A percentile compares a stretch with the other conserved stretches of the same genome.
These are phyloP conservation scores for Tapirus indicus DNA, from an alignment of 2,797 vertebrate species.

Conservation along the genomic window DNA sequence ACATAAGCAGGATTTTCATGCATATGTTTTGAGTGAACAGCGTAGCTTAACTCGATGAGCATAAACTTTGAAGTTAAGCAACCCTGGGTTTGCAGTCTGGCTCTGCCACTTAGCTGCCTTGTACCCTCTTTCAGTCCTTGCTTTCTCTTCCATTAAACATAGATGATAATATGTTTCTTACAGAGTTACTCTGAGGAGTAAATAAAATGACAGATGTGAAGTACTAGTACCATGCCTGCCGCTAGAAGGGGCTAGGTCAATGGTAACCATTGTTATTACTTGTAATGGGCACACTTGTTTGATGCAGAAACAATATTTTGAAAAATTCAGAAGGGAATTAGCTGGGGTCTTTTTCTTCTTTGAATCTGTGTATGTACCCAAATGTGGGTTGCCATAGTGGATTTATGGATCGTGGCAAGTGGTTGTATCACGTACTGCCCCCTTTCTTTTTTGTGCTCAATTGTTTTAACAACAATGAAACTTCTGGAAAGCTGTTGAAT, in stretches of 20 bases:
- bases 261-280: not conserved
- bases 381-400: not conserved
- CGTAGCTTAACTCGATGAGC: not conserved
- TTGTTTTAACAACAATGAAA: conserved; percentile 12
- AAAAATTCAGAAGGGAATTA: not conserved
- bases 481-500: not conserved
- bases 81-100: not conserved
- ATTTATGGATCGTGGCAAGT: not conserved
- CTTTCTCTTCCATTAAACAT: not conserved
- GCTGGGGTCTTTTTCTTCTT: not conserved
- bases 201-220: not conserved
- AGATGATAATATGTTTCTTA: not conserved
- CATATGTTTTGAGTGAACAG: not conserved
- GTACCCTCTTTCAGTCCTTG: not conserved
- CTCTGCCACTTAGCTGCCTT: not conserved
- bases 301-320: not conserved
- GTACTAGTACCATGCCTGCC: not conserved
- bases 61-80: not conserved
- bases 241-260: not conserved
- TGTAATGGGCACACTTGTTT: not conserved
- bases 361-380: not conserved
- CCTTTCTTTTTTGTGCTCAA: not conserved
- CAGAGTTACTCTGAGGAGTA: not conserved
- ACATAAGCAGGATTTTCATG: not conserved
- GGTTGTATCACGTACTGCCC: not conserved